Evolutionary conservation across 2,888 invertebrate species (phyloP).

Genomic region (Heliconius erato): DNA sequence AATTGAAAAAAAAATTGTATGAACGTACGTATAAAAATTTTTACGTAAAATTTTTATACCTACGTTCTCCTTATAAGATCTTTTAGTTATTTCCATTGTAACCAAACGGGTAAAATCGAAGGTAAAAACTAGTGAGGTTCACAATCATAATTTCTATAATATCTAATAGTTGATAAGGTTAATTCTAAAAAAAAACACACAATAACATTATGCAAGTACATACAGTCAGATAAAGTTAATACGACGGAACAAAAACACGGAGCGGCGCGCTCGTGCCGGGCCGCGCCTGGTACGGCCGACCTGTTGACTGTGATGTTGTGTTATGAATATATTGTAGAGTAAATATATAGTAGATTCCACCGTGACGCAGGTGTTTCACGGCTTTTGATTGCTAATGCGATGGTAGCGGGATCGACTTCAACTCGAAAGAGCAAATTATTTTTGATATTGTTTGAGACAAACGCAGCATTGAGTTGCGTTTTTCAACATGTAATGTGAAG

Average conservation of each 20-base stretch:
- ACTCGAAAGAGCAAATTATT: background rate
- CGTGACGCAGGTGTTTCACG: too few relatives aligned
- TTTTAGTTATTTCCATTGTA: too few relatives aligned
- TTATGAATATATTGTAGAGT: slow-evolving; percentile 15
- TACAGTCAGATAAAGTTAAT: slow-evolving; percentile 39
- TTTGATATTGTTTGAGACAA: background rate
- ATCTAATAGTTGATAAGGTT: background rate
- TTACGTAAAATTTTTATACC: too few relatives aligned
- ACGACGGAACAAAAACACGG: slow-evolving; percentile 65
- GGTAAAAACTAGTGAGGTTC: background rate
- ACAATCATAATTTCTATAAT: too few relatives aligned
- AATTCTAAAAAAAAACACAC: slow-evolving; percentile 38
- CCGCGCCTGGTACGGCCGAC: slow-evolving; percentile 72
- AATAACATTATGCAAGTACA: slow-evolving; percentile 34
- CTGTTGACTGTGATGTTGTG: slow-evolving; percentile 41
- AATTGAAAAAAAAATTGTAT: too few relatives aligned
- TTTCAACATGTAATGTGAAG: background rate
- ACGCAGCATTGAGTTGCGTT: background rate
- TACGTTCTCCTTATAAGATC: too few relatives aligned
- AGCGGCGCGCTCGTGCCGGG: slow-evolving; percentile 65
- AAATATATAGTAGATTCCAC: background rate
- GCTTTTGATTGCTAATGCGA: background rate
- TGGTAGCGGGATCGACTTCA: background rate
- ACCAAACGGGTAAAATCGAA: too few relatives aligned
- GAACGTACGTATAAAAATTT: too few relatives aligned